Percentiles rank a stretch among this genome's conserved stretches.
Evolutionary conservation across 2,797 vertebrate genomes (phyloP).

Genomic region (Natrix natrix): DNA sequence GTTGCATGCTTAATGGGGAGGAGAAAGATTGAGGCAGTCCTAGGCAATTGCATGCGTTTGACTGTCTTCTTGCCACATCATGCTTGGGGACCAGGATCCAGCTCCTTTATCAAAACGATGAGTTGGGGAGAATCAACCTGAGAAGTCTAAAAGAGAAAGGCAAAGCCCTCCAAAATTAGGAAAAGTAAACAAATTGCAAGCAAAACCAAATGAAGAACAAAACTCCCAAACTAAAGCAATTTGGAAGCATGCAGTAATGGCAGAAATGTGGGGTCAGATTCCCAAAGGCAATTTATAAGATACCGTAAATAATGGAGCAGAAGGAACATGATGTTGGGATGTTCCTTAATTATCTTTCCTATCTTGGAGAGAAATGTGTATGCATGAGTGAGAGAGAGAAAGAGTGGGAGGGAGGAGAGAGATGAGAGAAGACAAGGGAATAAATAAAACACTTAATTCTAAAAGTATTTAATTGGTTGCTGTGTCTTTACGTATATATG

Average conservation of each 20-base stretch:
- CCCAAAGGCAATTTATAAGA: neutral
- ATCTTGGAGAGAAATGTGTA: neutral
- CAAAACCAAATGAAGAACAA: neutral
- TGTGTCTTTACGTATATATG: neutral
- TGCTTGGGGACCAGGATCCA: neutral
- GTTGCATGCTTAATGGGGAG: neutral
- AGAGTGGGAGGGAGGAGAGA: neutral
- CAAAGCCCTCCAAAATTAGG: neutral
- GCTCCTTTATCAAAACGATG: neutral
- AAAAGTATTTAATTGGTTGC: neutral
- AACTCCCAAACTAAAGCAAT: neutral
- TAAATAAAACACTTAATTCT: neutral
- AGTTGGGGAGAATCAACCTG: neutral
- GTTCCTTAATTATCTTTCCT: neutral
- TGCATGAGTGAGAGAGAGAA: too few relatives aligned
- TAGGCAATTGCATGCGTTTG: neutral
- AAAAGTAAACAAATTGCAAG: neutral
- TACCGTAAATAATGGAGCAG: neutral
- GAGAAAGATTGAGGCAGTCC: neutral
- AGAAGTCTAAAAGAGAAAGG: neutral
- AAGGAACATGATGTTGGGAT: neutral
- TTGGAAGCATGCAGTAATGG: slow-evolving; percentile 1
- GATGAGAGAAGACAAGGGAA: neutral
- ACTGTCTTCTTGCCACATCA: slow-evolving; percentile 6
- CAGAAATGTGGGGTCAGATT: neutral